Evolutionary conservation across 2,797 vertebrate species (phyloP), one percentile per base, ranked within the genome.

Genomic region (Sparidentex hasta): DNA sequence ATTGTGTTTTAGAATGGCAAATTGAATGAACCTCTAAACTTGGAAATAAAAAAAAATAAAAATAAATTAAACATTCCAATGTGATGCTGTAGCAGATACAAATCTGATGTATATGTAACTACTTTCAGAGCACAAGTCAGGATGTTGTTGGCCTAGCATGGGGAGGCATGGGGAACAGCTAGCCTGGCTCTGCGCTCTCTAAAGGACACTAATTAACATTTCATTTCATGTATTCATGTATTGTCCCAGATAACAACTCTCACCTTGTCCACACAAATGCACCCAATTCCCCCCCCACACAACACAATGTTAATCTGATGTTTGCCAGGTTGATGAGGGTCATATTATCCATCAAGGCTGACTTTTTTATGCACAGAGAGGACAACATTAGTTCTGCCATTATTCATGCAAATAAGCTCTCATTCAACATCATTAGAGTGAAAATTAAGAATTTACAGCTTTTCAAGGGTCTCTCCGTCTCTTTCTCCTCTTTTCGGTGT

Each of bases 351-450:
- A 84, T 86, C 84, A 87, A 41, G 25, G 27, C 70, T 54, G 38
- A 41, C 18, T 23, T 73, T 80, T 58, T 71, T 52, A 71, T 79
- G 54, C 65, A 33, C 64, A 29, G 52, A 88, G 80, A 87, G 71
- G 83, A 84, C 71, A 29, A 27, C 76, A 88, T 91, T 89, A 86
- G 52, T 76, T 65, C 52, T 38, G 71, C 78, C 89, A 91, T 92
- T 86, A 87, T 87, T 90, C 83, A 91, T 90, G 84, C 80, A 91
- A 92, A 94, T 91, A 69, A 77, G 74, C 82, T 62, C 71, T 74
- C 81, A 87, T 73, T 84, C 77, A 52, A 70, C 46, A 27, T 89
- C 76, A 78, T 88, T 85, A 80, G 62, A 71, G 77, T 52, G 68
- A 69, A 81, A 89, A 91, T 86, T 56, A 78, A 65, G 69, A 78